These are phyloP conservation scores for Scolopax rusticola DNA, from an alignment of 2,797 vertebrate species.

Conservation along the genomic window DNA sequence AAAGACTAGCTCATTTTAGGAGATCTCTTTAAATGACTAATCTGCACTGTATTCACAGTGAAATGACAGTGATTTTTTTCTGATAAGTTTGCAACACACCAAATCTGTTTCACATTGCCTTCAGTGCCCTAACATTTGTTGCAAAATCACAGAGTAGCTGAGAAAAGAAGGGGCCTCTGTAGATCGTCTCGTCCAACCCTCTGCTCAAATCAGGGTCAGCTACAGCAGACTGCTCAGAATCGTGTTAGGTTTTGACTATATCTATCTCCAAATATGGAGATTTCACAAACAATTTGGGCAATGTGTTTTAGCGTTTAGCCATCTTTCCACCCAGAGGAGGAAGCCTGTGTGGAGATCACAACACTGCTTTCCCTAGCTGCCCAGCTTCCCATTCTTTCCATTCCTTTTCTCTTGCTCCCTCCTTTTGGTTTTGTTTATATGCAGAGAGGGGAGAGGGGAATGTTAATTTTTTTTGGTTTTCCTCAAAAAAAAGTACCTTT, in stretches of 20 bases:
- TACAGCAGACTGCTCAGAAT: not conserved
- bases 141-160: not conserved
- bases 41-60: not conserved
- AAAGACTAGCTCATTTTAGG: not conserved
- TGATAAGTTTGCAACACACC: not conserved
- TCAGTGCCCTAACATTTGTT: not conserved
- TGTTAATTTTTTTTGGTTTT: not conserved
- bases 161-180: not conserved
- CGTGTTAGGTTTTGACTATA: not conserved
- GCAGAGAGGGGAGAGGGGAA: rapidly evolving
- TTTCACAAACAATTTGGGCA: not conserved
- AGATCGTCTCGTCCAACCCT: rapidly evolving
- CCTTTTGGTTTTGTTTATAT: not conserved
- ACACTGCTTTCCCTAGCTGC: not conserved
- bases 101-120: not conserved
- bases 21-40: not conserved
- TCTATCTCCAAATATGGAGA: not conserved
- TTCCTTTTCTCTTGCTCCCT: not conserved
- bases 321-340: not conserved
- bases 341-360: not conserved
- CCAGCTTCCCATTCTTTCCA: not conserved
- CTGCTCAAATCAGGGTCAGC: not conserved
- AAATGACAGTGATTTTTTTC: not conserved
- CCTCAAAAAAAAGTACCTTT: not conserved
- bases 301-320: not conserved